These are phyloP conservation scores for Enteromius anoplus DNA, from an alignment of 2,797 vertebrate genomes.

Conservation along the genomic window DNA sequence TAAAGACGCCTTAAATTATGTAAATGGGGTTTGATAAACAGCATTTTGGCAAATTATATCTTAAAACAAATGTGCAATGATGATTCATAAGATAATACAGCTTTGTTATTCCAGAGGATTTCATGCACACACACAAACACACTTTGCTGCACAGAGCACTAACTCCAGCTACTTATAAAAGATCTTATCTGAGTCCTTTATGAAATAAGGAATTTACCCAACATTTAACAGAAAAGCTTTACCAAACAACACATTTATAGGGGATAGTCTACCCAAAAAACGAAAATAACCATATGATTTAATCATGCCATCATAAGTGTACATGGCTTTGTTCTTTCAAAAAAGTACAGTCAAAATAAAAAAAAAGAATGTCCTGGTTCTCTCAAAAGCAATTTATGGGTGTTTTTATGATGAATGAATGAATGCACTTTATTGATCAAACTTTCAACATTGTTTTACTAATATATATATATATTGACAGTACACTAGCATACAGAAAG, in stretches of 20 bases:
- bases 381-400: neutral
- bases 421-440: neutral
- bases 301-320: neutral
- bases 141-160: neutral
- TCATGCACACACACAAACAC: neutral
- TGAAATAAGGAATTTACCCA: neutral
- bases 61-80: neutral
- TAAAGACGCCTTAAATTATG: neutral
- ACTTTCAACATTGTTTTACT: neutral
- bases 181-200: neutral
- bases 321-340: neutral
- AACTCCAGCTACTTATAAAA: neutral
- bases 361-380: neutral
- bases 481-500: neutral
- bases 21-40: neutral
- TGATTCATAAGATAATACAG: conserved; percentile 8
- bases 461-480: neutral
- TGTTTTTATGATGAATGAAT: neutral
- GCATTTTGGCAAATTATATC: neutral
- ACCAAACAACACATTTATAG: neutral
- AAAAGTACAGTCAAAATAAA: neutral
- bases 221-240: neutral
- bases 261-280: neutral
- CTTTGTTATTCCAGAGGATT: neutral
- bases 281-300: neutral